Conservation (phyloP, 2,797 vertebrate genomes). For the Garrulus glandarius region DNA sequence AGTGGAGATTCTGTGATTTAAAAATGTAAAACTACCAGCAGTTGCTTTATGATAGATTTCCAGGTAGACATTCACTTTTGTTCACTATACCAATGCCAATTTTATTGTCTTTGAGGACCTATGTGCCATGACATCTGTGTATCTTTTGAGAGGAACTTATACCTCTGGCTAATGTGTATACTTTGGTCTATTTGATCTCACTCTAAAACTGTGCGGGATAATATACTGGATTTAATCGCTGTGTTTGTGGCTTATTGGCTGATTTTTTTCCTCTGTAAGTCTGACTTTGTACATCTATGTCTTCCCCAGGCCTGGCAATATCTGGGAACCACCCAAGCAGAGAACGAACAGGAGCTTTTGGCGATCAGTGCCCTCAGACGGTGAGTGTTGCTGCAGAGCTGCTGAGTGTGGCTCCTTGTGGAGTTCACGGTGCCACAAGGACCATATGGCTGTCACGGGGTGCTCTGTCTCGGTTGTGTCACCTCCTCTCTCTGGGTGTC, state of each 20-base stretch:
- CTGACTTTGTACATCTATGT: not conserved
- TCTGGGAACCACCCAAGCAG: slow-evolving; percentile 95
- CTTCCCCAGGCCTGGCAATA: slow-evolving; percentile 93
- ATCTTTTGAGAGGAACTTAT: not conserved
- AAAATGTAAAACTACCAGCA: not conserved
- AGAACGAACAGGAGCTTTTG: slow-evolving; percentile 96
- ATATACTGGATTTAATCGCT: not conserved
- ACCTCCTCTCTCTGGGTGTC: not conserved
- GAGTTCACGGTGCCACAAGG: not conserved
- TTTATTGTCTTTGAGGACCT: not conserved
- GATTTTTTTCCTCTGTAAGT: not conserved
- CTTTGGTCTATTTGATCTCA: not conserved
- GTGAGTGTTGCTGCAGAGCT: slow-evolving; percentile 72
- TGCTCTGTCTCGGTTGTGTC: not conserved
- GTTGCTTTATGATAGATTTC: slow-evolving; percentile 6
- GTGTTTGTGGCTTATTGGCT: not conserved
- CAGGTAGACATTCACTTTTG: not conserved
- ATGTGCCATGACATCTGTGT: not conserved
- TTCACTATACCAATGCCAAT: not conserved
- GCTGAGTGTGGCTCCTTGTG: not conserved
- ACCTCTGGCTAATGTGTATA: not conserved
- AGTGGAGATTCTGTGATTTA: not conserved
- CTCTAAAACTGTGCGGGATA: not conserved
- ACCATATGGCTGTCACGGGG: rapidly evolving
- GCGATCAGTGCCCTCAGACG: slow-evolving; percentile 96